Percentiles rank a stretch among this genome's conserved stretches.
phyloP scores from a whole-genome alignment of 2,113 vertebrate species.

The Bubo scandiacus region DNA sequence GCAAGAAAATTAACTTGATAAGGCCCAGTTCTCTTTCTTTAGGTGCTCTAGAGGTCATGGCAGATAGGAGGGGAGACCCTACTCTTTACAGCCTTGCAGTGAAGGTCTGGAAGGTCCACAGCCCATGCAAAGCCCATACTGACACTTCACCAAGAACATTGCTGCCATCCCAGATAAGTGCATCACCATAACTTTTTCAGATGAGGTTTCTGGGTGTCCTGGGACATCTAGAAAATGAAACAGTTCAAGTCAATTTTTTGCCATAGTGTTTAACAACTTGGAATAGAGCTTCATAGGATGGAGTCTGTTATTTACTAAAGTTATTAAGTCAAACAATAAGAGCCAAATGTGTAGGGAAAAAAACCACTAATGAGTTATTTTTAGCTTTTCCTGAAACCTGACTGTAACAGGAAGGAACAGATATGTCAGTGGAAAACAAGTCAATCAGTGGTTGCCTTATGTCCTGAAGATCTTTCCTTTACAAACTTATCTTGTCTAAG shows the following conservation, averaged over 20 bases:
- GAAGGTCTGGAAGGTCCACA: not conserved
- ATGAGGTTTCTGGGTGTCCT: not conserved
- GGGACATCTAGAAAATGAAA: not conserved
- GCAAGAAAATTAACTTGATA: not conserved
- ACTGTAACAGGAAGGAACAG: not conserved
- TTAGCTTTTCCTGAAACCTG: conserved; percentile 12
- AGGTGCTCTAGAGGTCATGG: not conserved
- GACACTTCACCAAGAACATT: not conserved
- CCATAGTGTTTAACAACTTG: not conserved
- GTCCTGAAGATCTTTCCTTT: not conserved
- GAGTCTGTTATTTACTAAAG: not conserved
- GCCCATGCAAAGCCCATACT: not conserved
- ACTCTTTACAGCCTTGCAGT: not conserved
- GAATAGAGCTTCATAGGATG: not conserved
- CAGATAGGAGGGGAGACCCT: not conserved
- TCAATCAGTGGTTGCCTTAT: not conserved
- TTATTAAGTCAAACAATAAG: not conserved
- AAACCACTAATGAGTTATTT: not conserved
- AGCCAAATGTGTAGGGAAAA: not conserved
- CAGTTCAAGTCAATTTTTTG: not conserved
- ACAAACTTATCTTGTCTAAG: not conserved
- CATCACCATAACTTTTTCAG: not conserved
- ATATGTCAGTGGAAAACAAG: not conserved
- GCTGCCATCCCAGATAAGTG: not conserved
- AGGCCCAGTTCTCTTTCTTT: not conserved